Percentiles rank a stretch among this genome's conserved stretches.
Conservation (phyloP, 2,113 vertebrate species). For the Megatriorchis doriae region DNA sequence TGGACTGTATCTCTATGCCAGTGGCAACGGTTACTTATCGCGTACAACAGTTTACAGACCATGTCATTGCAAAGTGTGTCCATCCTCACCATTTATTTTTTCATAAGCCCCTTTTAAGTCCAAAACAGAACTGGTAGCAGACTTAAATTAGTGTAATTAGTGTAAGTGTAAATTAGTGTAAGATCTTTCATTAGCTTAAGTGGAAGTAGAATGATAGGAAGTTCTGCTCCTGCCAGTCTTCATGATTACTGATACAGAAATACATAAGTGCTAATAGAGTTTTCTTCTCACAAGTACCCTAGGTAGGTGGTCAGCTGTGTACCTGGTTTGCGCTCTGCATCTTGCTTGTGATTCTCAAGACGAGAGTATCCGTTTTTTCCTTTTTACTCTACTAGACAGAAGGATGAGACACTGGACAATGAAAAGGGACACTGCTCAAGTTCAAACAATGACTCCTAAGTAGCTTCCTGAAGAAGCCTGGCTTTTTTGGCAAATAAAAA, state of each 20-base stretch:
- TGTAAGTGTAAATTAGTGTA: not conserved
- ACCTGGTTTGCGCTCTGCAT: not conserved
- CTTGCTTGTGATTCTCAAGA: not conserved
- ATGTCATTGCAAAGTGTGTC: not conserved
- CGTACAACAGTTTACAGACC: not conserved
- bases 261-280: fast-evolving
- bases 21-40: slow-evolving; percentile 68
- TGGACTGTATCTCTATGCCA: slow-evolving; percentile 67
- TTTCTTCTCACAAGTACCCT: not conserved
- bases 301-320: not conserved
- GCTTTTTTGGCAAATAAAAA: not conserved
- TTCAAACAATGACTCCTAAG: not conserved
- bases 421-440: not conserved
- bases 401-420: not conserved
- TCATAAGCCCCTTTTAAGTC: slow-evolving; percentile 17
- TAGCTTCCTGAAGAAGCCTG: not conserved
- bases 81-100: slow-evolving; percentile 34
- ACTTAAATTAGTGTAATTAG: too few species aligned
- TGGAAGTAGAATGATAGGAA: not conserved
- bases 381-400: not conserved
- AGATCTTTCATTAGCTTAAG: not conserved
- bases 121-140: slow-evolving; percentile 22
- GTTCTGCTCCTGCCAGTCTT: not conserved
- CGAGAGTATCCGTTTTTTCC: not conserved
- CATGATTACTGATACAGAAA: not conserved